phyloP scores from a whole-genome alignment of 2,888 invertebrate genomes.

The Melolontha melolontha region DNA sequence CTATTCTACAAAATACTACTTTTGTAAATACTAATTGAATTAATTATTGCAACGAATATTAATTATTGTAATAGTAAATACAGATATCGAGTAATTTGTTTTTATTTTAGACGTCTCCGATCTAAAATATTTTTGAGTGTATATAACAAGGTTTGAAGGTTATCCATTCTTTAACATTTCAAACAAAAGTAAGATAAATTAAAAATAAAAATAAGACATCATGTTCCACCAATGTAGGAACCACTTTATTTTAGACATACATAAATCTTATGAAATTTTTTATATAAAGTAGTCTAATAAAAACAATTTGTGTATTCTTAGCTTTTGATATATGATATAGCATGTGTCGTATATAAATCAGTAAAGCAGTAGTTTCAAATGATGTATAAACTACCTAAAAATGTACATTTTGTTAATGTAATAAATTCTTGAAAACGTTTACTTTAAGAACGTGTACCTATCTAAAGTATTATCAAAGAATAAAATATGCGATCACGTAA shows the following conservation, averaged over 20 bases:
- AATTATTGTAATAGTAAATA: no score
- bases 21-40: no score
- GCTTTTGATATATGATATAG: slow-evolving; percentile 20
- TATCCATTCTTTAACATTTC: no score
- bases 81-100: no score
- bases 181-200: no score
- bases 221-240: not conserved
- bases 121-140: no score
- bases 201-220: no score
- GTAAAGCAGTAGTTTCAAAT: slow-evolving; percentile 27
- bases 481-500: no score
- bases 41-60: no score
- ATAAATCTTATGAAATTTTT: slow-evolving; percentile 22
- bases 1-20: no score
- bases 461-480: not conserved
- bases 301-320: slow-evolving; percentile 15
- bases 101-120: no score
- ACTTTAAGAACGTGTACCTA: slow-evolving; percentile 19
- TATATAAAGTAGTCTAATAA: not conserved
- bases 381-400: slow-evolving; percentile 28
- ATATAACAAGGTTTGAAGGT: no score
- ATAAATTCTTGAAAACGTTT: slow-evolving; percentile 25
- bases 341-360: slow-evolving; percentile 21
- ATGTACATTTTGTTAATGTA: slow-evolving; percentile 27
- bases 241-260: slow-evolving; percentile 7